A percentile compares a stretch with the other conserved stretches of the same genome.
phyloP scores from a whole-genome alignment of 2,888 invertebrate genomes.

The Heteromyza rotundicornis region DNA sequence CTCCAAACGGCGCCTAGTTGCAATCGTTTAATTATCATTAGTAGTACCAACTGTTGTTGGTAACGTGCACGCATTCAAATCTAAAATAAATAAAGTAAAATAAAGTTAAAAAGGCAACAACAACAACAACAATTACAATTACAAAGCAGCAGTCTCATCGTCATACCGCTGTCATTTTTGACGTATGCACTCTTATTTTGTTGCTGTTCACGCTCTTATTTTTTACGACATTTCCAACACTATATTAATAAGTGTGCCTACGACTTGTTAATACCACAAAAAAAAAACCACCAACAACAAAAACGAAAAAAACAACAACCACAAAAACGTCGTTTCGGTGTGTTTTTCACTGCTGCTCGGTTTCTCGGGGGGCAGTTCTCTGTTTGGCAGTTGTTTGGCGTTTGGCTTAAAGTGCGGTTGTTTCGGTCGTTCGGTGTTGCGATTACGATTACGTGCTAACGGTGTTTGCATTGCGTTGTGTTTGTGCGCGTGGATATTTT shows the following conservation, averaged over 20 bases:
- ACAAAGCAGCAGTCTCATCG: too few species aligned
- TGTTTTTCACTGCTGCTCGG: conserved; percentile 10
- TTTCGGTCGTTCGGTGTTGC: neutral
- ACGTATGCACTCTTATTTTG: neutral
- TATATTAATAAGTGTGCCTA: neutral
- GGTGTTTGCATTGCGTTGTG: neutral
- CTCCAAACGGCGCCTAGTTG: too few species aligned
- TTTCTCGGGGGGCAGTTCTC: conserved; percentile 6
- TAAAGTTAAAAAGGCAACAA: too few species aligned
- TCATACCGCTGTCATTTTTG: neutral
- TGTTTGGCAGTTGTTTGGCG: neutral
- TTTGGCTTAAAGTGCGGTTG: conserved; percentile 10
- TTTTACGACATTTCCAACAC: neutral
- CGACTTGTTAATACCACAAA: too few species aligned
- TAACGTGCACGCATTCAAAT: too few species aligned
- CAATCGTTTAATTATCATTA: too few species aligned
- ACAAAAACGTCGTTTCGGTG: conserved; percentile 8
- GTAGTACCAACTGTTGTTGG: too few species aligned
- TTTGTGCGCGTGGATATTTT: neutral
- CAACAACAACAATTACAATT: too few species aligned
- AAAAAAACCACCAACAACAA: neutral
- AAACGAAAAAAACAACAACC: neutral
- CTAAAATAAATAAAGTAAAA: too few species aligned
- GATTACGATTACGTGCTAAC: neutral
- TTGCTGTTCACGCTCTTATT: conserved; percentile 10